A percentile compares a stretch with the other conserved stretches of the same genome.
These are phyloP conservation scores for Vicugna pacos DNA, from an alignment of 2,113 vertebrate genomes.

Conservation along the genomic window DNA sequence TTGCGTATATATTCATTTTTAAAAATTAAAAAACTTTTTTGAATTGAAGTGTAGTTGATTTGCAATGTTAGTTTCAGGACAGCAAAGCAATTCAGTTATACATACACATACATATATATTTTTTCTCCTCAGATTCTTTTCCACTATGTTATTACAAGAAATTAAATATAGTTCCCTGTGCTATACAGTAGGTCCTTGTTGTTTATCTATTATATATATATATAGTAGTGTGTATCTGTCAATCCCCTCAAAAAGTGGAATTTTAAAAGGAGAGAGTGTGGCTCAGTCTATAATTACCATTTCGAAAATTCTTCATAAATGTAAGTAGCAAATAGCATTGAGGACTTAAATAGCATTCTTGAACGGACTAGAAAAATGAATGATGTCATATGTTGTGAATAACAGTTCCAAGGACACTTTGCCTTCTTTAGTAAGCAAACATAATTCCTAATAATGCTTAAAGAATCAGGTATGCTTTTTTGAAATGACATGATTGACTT, in stretches of 20 bases:
- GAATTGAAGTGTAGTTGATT: too few species aligned
- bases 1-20: too few species aligned
- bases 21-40: too few species aligned
- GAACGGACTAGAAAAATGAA: conserved; percentile 71
- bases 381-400: conserved; percentile 42
- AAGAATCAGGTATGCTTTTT: conserved; percentile 61
- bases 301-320: neutral
- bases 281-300: neutral
- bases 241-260: neutral
- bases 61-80: too few species aligned
- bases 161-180: too few species aligned
- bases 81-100: too few species aligned
- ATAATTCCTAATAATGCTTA: conserved; percentile 62
- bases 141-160: too few species aligned
- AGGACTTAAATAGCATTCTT: conserved; percentile 66
- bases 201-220: too few species aligned
- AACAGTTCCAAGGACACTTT: neutral
- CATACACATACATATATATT: too few species aligned
- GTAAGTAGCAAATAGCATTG: neutral
- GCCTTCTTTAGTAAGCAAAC: conserved; percentile 60
- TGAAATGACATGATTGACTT: conserved; percentile 55
- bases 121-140: too few species aligned
- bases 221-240: too few species aligned
- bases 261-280: neutral
- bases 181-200: too few species aligned